Conservation (phyloP, 2,888 invertebrate species). For the Melinaea marsaeus region DNA sequence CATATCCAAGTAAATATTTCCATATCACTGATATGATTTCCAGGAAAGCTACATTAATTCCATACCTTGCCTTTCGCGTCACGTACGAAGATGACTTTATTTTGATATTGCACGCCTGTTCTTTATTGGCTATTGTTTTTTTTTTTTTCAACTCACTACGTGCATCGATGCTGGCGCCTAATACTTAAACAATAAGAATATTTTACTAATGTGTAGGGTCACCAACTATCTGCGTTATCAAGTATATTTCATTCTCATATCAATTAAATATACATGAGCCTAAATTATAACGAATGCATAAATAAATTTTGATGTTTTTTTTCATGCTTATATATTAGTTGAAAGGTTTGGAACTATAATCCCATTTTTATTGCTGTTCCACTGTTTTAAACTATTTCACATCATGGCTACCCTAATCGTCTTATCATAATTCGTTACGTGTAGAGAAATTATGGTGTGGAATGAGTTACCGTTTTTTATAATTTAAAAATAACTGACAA, state of each 20-base stretch:
- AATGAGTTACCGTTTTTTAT: slow-evolving; percentile 38
- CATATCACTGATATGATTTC: slow-evolving; percentile 47
- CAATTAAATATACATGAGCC: too few relatives aligned
- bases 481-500: slow-evolving; percentile 1
- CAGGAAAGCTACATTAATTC: slow-evolving; percentile 49
- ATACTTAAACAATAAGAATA: slow-evolving; percentile 34
- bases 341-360: too few relatives aligned
- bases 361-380: too few relatives aligned
- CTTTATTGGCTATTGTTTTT: slow-evolving; percentile 66
- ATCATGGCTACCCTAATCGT: slow-evolving; percentile 14
- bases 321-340: too few relatives aligned
- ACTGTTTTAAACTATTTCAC: background rate
- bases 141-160: slow-evolving; percentile 48
- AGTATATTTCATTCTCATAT: too few relatives aligned
- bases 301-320: too few relatives aligned
- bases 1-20: slow-evolving; percentile 31
- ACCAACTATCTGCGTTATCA: background rate
- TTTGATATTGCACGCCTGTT: slow-evolving; percentile 66
- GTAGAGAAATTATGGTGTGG: slow-evolving; percentile 38
- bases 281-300: too few relatives aligned
- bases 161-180: slow-evolving; percentile 44
- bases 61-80: slow-evolving; percentile 49
- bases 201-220: slow-evolving; percentile 40
- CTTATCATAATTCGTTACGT: slow-evolving; percentile 35
- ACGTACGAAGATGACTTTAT: slow-evolving; percentile 69